Base-by-base conservation (phyloP, 1,140 invertebrate genomes). In the Tigriopus japonicus region DNA sequence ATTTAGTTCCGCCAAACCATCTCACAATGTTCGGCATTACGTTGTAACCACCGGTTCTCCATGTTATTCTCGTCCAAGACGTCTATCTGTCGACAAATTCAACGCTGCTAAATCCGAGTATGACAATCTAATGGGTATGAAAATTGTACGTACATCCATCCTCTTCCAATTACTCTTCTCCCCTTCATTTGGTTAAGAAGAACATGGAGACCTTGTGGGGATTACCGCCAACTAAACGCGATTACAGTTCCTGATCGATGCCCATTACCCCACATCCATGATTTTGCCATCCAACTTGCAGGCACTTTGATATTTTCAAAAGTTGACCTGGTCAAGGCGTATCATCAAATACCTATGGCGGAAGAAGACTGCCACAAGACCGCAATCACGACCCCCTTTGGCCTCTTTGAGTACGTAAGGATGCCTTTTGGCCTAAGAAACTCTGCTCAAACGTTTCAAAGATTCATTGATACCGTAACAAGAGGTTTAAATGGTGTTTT, bases 361-460 rank as follows among this genome's bases (percentile, higher is more conserved):
- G 28, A 35, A 9, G 28, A 35, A 59, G 42, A 60, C 64, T 52
- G 62, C 63, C 66, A 21, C 62, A 65, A 55, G 12, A 72, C 71
- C 1, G 69, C 70, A 0, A 64, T 71, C 59, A 63, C 65, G 35
- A 68, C 65, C 13, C 64, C 66, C 19, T 69, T 66, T 54, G 70
- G 71, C 0, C 64, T 72, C 0, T 73, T 69, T 42, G 69, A 72
- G 59, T 73, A 65, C 59, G 13, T 62, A 0, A 42, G 63, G 9
- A 71, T 75, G 67, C 65, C 69, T n/a, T 73, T 76, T 52, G 73
- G 74, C n/a, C 63, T 77, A 1, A 62, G 63, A 12, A 74, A 74
- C 63, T 71, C 72, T 6, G 66, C 69, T 0, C 70, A 72, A 43
- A 70, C 70, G 0, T 79, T 77, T 63, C 72, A 77, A 65, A 59